Evolutionary conservation across 2,797 vertebrate genomes (phyloP), one percentile per base, ranked within the genome.

Genomic region (Sorex maritimensis): DNA sequence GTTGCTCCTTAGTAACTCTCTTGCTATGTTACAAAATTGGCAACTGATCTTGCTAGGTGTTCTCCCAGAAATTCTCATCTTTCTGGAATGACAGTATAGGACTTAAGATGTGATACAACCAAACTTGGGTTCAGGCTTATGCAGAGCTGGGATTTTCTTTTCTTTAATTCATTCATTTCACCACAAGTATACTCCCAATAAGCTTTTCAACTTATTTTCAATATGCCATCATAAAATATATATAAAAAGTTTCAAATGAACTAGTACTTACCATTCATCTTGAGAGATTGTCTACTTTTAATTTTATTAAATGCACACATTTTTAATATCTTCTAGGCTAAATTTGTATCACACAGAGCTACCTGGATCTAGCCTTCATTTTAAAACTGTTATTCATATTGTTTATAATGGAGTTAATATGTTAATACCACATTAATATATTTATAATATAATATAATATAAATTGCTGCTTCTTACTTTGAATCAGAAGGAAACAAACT

Each of bases 221-320:
- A 55, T 61, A 44, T 14, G 41, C 17, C 9, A 28, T 21, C 23
- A 0, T 74, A 4, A 41, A 21, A 67, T 87, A 8, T 73, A 6
- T 14, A 17, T 52, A 14, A 55, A 90, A 85, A 88, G 10, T 92
- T 93, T 94, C 41, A 75, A 65, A 71, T 77, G 6, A 86, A 55
- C 26, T 78, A 65, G 65, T 46, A 75, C 34, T 71, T 88, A 30
- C n/a, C 83, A 58, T 75, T 38, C 34, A 11, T 91, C 30, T 38
- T 61, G 26, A 7, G n/a, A 81, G 6, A 21, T 10, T 75, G 19
- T 68, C 65, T 92, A 87, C 46, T 49, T 86, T 83, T 63, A 72
- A 55, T 79, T 34, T 19, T 79, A 21, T 41, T 84, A 55, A 93
- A 81, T 67, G 24, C 28, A 68, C 71, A 28, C 26, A 75, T 17